phyloP scores from a whole-genome alignment of 2,797 vertebrate genomes.

The Hirundo rustica region DNA sequence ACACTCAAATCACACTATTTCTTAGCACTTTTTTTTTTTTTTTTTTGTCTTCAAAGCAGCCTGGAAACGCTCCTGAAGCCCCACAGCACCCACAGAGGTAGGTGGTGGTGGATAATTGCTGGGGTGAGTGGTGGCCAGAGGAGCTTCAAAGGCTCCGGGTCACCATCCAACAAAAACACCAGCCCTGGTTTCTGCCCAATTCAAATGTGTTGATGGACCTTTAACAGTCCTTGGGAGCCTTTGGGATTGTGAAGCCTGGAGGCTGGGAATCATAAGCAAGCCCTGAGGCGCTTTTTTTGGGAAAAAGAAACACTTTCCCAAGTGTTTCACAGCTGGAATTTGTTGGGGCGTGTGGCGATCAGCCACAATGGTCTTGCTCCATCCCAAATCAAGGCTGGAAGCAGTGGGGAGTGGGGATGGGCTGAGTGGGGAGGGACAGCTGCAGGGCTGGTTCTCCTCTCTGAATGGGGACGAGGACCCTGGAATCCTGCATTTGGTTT shows the following conservation, averaged over 20 bases:
- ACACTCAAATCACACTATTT: accelerated
- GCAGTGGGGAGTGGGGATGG: background rate
- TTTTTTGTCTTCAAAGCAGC: background rate
- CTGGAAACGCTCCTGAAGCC: background rate
- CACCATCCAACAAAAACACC: background rate
- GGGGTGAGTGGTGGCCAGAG: background rate
- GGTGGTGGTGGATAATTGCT: background rate
- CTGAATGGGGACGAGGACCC: background rate
- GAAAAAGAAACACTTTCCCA: background rate
- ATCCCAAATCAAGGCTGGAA: background rate
- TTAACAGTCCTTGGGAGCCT: background rate
- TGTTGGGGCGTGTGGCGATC: background rate
- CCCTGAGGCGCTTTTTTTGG: background rate
- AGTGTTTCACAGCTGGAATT: background rate
- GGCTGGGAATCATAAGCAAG: background rate
- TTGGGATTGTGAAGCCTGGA: background rate
- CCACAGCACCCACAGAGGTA: background rate
- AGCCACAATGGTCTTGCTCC: background rate
- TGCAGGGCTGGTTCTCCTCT: background rate
- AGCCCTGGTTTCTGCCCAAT: background rate
- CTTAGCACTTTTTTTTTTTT: background rate
- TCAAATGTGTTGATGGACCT: background rate
- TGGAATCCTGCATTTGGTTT: background rate
- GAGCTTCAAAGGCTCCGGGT: background rate
- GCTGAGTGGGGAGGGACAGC: background rate